Conservation (phyloP, 2,888 invertebrate genomes). For the Lasioglossum leucozonium region DNA sequence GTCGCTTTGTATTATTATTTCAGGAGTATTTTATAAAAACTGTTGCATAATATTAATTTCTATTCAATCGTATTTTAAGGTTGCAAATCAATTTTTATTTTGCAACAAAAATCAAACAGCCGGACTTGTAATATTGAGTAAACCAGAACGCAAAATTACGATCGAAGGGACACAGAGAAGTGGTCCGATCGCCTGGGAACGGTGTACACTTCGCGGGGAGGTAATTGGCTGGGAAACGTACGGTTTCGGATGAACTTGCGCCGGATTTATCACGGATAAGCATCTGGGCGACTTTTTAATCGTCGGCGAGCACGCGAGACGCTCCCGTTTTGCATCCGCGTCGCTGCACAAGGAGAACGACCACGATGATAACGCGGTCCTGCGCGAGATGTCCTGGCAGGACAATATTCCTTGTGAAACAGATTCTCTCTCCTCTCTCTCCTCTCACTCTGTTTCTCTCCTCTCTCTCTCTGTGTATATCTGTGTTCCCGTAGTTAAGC, state of each 20-base stretch:
- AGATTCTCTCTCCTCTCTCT: background rate
- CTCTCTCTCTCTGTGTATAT: too few species aligned
- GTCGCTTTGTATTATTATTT: too few species aligned
- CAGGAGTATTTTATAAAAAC: background rate
- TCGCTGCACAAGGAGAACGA: conserved; percentile 10
- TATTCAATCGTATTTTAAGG: too few species aligned
- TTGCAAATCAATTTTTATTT: too few species aligned
- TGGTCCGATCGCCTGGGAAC: background rate
- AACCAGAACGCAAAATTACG: background rate
- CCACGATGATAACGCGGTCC: conserved; percentile 18
- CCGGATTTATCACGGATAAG: conserved; percentile 31
- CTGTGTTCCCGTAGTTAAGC: background rate
- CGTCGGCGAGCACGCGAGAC: conserved; percentile 25
- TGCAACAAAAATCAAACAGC: too few species aligned
- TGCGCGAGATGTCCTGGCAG: background rate
- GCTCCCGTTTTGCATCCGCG: conserved; percentile 6
- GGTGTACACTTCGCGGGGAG: background rate
- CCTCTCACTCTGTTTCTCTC: background rate
- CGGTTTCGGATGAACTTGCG: conserved; percentile 22
- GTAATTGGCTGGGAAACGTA: conserved; percentile 19
- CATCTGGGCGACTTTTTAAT: conserved; percentile 28
- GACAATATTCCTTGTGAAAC: background rate
- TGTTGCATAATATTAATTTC: too few species aligned
- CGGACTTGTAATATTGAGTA: too few species aligned
- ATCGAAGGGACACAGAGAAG: background rate